Conservation (phyloP, 2,113 vertebrate genomes). For the Prietella phreatophila region DNA sequence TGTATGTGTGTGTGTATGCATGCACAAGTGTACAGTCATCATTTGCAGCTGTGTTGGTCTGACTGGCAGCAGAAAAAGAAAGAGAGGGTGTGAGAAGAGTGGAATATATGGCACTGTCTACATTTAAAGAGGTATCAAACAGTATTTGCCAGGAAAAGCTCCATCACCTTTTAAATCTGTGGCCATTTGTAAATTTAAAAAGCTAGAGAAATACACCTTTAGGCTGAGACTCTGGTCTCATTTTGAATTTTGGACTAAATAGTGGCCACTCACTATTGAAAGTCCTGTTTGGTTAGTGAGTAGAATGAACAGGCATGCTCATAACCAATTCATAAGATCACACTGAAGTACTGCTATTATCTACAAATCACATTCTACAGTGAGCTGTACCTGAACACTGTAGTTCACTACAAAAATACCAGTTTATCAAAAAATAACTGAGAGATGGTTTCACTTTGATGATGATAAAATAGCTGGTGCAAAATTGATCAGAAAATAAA, state of each 20-base stretch:
- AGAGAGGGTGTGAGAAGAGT: constrained; percentile 14
- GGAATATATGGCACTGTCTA: constrained; percentile 50
- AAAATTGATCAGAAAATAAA: not conserved
- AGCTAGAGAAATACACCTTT: not conserved
- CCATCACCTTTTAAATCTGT: not conserved
- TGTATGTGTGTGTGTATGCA: constrained; percentile 13
- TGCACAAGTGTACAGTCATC: constrained; percentile 36
- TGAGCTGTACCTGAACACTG: constrained; percentile 51
- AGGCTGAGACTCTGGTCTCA: not conserved
- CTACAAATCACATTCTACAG: constrained; percentile 20
- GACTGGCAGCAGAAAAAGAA: constrained; percentile 27
- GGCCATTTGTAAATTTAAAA: not conserved
- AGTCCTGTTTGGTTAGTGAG: not conserved
- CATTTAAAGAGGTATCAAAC: constrained; percentile 56
- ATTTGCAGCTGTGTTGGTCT: constrained; percentile 39
- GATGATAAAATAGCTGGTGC: constrained; percentile 27
- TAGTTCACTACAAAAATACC: constrained; percentile 52
- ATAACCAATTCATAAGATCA: not conserved
- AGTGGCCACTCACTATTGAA: not conserved
- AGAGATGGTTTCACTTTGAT: not conserved
- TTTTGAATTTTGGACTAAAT: not conserved
- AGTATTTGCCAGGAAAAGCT: constrained; percentile 29
- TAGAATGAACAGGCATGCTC: not conserved
- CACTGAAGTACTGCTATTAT: constrained; percentile 8
- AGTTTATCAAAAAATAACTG: constrained; percentile 40